These are phyloP conservation scores for Molanna angustata DNA, from an alignment of 2,888 invertebrate genomes.

Conservation along the genomic window DNA sequence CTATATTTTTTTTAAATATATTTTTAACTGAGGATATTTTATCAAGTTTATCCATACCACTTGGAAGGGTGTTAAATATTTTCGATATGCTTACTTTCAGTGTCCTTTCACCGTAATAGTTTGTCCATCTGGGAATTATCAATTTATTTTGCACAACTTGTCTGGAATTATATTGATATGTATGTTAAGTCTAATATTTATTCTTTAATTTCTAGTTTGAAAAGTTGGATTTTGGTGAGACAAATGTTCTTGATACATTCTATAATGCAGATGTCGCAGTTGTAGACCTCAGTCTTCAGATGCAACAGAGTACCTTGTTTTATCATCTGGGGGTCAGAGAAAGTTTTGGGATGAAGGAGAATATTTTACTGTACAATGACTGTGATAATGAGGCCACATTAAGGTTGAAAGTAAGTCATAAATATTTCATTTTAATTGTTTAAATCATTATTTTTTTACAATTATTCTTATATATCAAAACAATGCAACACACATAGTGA, in stretches of 20 bases:
- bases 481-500: too few species aligned
- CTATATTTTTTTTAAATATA: too few species aligned
- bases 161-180: too few species aligned
- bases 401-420: conserved; percentile 69
- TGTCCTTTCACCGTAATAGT: too few species aligned
- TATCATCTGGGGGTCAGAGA: conserved; percentile 97
- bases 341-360: conserved; percentile 96
- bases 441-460: background rate
- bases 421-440: background rate
- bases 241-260: conserved; percentile 90
- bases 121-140: too few species aligned
- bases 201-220: conserved; percentile 84
- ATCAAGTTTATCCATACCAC: too few species aligned
- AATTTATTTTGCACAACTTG: too few species aligned
- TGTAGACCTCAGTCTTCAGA: conserved; percentile 87
- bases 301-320: conserved; percentile 90
- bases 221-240: conserved; percentile 96
- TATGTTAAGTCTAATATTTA: too few species aligned
- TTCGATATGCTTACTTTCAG: too few species aligned
- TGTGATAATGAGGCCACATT: conserved; percentile 83
- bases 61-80: too few species aligned
- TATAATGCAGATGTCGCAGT: conserved; percentile 98
- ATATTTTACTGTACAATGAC: conserved; percentile 87
- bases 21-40: too few species aligned
- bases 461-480: background rate